These are phyloP conservation scores for Nycticebus coucang DNA, from an alignment of 2,113 vertebrate species.

Conservation along the genomic window DNA sequence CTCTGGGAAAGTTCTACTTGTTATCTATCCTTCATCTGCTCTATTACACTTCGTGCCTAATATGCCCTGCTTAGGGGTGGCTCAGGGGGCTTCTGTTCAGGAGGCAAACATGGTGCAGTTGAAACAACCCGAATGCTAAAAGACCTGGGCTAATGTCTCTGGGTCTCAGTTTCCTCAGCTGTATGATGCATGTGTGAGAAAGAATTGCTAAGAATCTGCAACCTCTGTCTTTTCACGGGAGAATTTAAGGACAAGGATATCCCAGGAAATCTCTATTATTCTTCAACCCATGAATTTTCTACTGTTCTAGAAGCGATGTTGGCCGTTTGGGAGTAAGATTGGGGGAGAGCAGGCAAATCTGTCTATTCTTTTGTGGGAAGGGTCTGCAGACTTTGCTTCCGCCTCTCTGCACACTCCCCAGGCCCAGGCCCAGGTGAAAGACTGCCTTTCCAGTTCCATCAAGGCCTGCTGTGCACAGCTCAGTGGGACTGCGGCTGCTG, in stretches of 20 bases:
- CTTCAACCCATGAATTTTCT: background rate
- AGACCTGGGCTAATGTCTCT: background rate
- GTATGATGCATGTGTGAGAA: background rate
- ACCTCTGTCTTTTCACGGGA: background rate
- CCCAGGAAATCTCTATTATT: background rate
- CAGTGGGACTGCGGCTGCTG: slow-evolving; percentile 38
- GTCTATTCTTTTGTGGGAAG: background rate
- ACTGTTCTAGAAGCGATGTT: background rate
- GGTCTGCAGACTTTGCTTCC: background rate
- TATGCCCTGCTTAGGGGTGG: background rate
- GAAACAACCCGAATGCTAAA: background rate
- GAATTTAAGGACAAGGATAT: background rate
- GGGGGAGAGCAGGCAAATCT: background rate
- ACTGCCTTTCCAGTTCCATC: background rate
- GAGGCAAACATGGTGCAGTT: background rate
- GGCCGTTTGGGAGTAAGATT: background rate
- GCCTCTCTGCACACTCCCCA: background rate
- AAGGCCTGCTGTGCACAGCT: slow-evolving; percentile 43
- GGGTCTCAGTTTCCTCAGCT: background rate
- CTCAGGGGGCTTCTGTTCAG: background rate
- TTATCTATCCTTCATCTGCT: background rate
- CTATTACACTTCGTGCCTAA: background rate
- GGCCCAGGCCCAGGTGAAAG: background rate
- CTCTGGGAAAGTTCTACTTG: slow-evolving; percentile 39
- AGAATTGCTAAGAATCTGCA: background rate